These are phyloP conservation scores for Podilymbus podiceps DNA, from an alignment of 2,113 vertebrate genomes.

Conservation along the genomic window DNA sequence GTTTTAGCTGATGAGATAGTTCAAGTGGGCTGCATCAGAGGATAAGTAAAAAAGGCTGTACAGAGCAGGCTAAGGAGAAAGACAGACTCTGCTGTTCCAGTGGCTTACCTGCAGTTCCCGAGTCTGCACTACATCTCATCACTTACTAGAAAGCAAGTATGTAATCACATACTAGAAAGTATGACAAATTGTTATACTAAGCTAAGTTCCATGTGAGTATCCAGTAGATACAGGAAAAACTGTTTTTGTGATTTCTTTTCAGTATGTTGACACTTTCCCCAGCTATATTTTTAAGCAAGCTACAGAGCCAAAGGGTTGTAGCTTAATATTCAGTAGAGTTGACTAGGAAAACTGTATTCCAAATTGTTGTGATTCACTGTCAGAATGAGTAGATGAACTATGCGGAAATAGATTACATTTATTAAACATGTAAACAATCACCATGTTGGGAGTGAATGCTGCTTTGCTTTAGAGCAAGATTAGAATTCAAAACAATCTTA, in stretches of 20 bases:
- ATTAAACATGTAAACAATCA: neutral
- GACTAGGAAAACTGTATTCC: neutral
- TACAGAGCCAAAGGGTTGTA: neutral
- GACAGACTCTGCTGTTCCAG: neutral
- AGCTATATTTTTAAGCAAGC: neutral
- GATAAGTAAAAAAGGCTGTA: neutral
- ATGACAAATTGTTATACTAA: neutral
- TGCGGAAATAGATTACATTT: neutral
- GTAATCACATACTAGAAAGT: neutral
- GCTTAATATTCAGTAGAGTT: neutral
- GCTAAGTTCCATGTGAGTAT: neutral
- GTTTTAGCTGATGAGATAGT: neutral
- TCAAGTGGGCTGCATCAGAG: neutral
- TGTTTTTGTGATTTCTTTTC: rapidly evolving
- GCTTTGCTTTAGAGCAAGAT: neutral
- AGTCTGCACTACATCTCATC: rapidly evolving
- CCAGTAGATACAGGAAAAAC: neutral
- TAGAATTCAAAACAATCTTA: neutral
- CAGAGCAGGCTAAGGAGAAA: neutral
- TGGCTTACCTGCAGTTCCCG: neutral
- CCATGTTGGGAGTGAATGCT: neutral
- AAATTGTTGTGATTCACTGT: neutral
- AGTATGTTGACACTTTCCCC: neutral
- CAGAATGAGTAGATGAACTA: neutral
- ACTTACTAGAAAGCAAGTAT: neutral